phyloP scores from a whole-genome alignment of 1,140 invertebrate genomes.

The Pemphigus obesinymphae region DNA sequence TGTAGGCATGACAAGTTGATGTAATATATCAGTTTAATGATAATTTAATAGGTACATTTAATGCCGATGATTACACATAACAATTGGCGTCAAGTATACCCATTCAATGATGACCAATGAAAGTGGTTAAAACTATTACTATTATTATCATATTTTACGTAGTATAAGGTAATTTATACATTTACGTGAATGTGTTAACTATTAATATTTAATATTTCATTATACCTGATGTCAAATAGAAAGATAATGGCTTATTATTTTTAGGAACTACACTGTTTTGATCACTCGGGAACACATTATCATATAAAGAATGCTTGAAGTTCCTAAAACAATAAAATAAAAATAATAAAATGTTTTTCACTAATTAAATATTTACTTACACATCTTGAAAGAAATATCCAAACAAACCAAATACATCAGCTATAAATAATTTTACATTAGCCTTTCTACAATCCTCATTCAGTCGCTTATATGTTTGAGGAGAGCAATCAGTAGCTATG shows the following conservation, averaged over 20 bases:
- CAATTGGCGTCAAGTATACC: too few relatives aligned
- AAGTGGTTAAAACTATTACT: too few relatives aligned
- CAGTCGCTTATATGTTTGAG: slow-evolving; percentile 66
- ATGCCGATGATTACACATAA: too few relatives aligned
- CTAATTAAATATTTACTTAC: slow-evolving; percentile 83
- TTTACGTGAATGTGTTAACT: too few relatives aligned
- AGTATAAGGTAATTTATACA: too few relatives aligned
- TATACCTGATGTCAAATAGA: slow-evolving; percentile 16
- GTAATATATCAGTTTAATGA: too few relatives aligned
- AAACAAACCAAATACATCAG: slow-evolving; percentile 89
- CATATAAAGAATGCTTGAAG: background rate
- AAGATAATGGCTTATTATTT: background rate
- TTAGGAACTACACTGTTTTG: background rate
- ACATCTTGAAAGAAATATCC: slow-evolving; percentile 87
- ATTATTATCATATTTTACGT: too few relatives aligned
- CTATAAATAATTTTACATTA: slow-evolving; percentile 80
- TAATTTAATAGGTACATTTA: too few relatives aligned
- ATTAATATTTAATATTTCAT: too few relatives aligned
- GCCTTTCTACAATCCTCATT: slow-evolving; percentile 74
- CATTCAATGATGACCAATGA: too few relatives aligned
- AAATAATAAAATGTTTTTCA: slow-evolving; percentile 45
- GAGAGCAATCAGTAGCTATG: slow-evolving; percentile 69
- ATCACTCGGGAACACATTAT: background rate
- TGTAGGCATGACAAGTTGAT: too few relatives aligned
- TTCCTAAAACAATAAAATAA: slow-evolving; percentile 14